Base-by-base conservation (phyloP, 1,140 invertebrate genomes). In the Magallana angulata region DNA sequence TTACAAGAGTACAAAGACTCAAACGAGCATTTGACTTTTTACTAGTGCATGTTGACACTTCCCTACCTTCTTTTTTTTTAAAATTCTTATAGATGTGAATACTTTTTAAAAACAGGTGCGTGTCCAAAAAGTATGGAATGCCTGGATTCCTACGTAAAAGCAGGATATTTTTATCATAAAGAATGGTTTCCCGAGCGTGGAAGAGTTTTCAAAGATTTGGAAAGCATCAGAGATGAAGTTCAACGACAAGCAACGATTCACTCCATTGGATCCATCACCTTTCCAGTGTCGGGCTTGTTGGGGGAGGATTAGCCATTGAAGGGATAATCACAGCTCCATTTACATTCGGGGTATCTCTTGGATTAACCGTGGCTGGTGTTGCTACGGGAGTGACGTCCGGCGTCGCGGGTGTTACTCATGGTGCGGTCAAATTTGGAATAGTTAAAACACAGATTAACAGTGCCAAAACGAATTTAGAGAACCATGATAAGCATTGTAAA, bases 311-410 rank as follows among this genome's bases (percentile, higher is more conserved):
- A n/a, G 81, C 57, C 11, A 82, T 82, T 0, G 81, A 18, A 0
- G 82, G 82, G 0, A 84, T 84, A 14, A 14, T 60, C 16, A 16
- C 30, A 14, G 30, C 57, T 16, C 82, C 82, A 7, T 60, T 84
- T 58, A 84, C 82, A n/a, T 62, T 84, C 14, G 82, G 82, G 14
- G 14, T 58, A 16, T 84, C 82, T 62, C 9, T 84, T 18, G 58
- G 16, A 30, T 62, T 84, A 36, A 58, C 82, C 9, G 12, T 62
- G 16, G 18, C 82, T 24, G 82, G 82, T 9, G 36, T 84, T 60
- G 30, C 57, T 14, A 59, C 82, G 11, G 58, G 82, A 7, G 57
- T 84, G 14, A 62, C 82, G 9, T 84, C 82, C 12, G 82, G 82
- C 16, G 82, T 59, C 12, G 82, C 82, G 8, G 57, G 59, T 2